Evolutionary conservation across 2,113 vertebrate species (phyloP).

Genomic region (Coreoperca whiteheadi): DNA sequence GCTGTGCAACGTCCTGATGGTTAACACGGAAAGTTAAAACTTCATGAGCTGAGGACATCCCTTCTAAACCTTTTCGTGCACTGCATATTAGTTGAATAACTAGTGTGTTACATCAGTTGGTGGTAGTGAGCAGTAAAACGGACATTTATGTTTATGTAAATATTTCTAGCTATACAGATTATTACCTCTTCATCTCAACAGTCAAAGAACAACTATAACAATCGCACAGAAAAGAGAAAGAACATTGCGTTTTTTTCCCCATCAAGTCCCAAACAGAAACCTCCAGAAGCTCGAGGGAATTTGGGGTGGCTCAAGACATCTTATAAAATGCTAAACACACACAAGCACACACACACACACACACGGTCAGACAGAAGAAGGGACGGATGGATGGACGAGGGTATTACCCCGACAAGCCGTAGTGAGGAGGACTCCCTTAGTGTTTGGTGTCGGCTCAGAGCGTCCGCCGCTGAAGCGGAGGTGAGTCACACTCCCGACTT

Average conservation of each 20-base stretch:
- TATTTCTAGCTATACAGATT: background rate
- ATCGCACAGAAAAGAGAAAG: background rate
- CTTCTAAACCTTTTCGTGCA: no score
- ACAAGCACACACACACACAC: conserved; percentile 1
- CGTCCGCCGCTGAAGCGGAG: conserved; percentile 59
- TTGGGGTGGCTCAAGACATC: background rate
- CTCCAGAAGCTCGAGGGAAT: conserved; percentile 3
- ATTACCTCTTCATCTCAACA: background rate
- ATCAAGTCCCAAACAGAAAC: background rate
- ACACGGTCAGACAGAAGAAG: conserved; percentile 5
- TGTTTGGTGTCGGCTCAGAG: conserved; percentile 64
- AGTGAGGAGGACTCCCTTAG: conserved; percentile 61
- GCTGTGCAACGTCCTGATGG: no score
- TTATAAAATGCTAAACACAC: background rate
- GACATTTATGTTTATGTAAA: background rate
- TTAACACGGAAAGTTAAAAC: no score
- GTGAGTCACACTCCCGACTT: conserved; percentile 78
- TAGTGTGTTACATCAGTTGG: background rate
- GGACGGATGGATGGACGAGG: conserved; percentile 39
- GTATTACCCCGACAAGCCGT: conserved; percentile 50
- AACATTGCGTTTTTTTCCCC: background rate
- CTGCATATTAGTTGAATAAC: background rate
- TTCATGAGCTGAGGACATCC: background rate
- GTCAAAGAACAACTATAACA: no score
- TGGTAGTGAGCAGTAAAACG: background rate